Base-by-base conservation (phyloP, 2,888 invertebrate genomes). In the Tryphoninae sp. region DNA sequence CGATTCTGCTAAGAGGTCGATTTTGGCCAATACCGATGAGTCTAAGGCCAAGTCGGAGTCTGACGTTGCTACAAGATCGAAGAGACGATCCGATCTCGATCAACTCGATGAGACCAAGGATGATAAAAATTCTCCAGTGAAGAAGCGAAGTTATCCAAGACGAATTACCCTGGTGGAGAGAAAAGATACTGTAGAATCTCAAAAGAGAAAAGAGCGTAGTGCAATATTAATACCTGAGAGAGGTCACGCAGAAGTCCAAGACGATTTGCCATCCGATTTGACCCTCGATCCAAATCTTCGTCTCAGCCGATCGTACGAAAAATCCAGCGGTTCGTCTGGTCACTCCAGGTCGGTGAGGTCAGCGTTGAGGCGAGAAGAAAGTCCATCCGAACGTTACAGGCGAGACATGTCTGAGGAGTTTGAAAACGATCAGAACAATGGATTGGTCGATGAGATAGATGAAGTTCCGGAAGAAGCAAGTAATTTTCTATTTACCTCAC, bases 111-210 rank as follows among this genome's bases (percentile, higher is more conserved):
- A 73, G 33, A 68, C 51, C 1, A 58, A 64, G 9, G 53, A 4
- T 6, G 59, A 71, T 9, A 79, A 79, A 55, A 64, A 71, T 3
- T 2, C 69, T 55, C 77, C 83, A 40, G 69, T 81, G 7, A 86
- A 81, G 42, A 87, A 86, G 64, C 84, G 84, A 7, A 74, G 75
- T 0, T 72, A 19, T 9, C 81, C 71, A 1, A 81, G 83, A 11
- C 74, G 83, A 40, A 75, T 83, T 53, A 84, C 83, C 0, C 23
- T 87, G 51, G 83, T 85, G 51, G 81, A 65, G 33, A 85, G 40
- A 33, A 53, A 69, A 4, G 84, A 78, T 16, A 8, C 59, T 8
- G 33, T 26, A 1, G 69, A 58, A 26, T 33, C 73, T 1, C 42
- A 19, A 8, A 77, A 73, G 58, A 65, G 80, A 76, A 78, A 65